A percentile compares a stretch with the other conserved stretches of the same genome.
Conservation (phyloP, 2,113 vertebrate genomes). For the Dasypus novemcinctus region DNA sequence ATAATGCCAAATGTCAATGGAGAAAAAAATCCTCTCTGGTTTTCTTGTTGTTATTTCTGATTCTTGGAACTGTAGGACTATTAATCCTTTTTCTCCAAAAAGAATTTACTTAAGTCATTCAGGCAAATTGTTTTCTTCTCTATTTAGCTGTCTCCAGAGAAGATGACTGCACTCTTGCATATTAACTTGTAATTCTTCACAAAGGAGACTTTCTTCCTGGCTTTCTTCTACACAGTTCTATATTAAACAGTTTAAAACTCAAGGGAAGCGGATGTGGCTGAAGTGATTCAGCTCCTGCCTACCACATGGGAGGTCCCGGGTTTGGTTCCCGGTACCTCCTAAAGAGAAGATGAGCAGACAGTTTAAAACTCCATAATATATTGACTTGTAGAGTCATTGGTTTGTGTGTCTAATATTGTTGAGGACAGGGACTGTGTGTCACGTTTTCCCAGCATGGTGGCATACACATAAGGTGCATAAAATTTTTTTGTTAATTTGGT, state of each 20-base stretch:
- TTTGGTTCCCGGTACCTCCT: no score
- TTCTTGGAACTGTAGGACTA: neutral
- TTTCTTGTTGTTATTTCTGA: neutral
- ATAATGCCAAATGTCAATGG: neutral
- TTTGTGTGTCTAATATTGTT: neutral
- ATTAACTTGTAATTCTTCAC: neutral
- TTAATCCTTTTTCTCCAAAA: neutral
- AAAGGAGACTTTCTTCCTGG: neutral
- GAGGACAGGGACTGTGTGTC: neutral
- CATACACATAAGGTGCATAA: neutral
- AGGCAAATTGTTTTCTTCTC: neutral
- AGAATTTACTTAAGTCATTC: neutral
- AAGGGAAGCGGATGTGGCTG: no score
- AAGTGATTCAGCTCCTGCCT: no score
- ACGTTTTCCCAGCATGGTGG: neutral
- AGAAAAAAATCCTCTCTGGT: neutral
- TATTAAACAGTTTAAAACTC: neutral
- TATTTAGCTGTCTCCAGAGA: neutral
- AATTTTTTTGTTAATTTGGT: slow-evolving; percentile 6
- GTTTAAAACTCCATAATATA: neutral
- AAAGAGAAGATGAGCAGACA: no score
- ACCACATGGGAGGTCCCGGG: no score
- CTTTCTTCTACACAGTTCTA: neutral
- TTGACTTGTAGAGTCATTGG: neutral
- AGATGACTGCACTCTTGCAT: neutral